Percentiles rank a stretch among this genome's conserved stretches.
Evolutionary conservation across 2,797 vertebrate species (phyloP).

Genomic region (Eupleurogrammus muticus): DNA sequence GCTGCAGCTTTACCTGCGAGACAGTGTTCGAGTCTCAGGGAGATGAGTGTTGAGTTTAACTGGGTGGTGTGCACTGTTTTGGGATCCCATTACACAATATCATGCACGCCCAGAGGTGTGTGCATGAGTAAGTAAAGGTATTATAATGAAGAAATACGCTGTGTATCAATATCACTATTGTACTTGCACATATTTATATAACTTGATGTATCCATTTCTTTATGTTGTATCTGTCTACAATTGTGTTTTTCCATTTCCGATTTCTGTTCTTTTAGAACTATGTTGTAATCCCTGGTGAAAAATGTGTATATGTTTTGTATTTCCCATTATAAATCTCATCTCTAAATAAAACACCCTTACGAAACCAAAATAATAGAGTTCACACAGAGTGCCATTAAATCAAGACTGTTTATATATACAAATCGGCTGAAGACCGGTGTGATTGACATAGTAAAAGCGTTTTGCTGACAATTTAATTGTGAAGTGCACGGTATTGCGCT

Average conservation of each 20-base stretch:
- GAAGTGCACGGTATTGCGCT: slow-evolving; percentile 23
- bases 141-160: no score
- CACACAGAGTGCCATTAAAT: slow-evolving; percentile 11
- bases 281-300: no score
- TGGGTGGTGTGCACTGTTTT: slow-evolving; percentile 37
- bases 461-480: slow-evolving; percentile 17
- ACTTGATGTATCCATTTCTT: no score
- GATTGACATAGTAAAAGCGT: slow-evolving; percentile 10
- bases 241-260: no score
- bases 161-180: no score
- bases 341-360: no score
- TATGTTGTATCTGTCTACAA: no score
- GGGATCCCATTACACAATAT: slow-evolving; percentile 55
- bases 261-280: no score
- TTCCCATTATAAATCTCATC: no score
- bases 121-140: slow-evolving; percentile 13
- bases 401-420: not conserved
- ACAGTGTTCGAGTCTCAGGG: slow-evolving; percentile 52
- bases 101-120: slow-evolving; percentile 47
- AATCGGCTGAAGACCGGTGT: slow-evolving; percentile 14
- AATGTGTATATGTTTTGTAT: no score
- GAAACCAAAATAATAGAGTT: no score
- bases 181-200: no score
- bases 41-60: slow-evolving; percentile 3
- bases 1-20: slow-evolving; percentile 23